Conservation (phyloP, 2,113 vertebrate species). For the Harpagus bidentatus region DNA sequence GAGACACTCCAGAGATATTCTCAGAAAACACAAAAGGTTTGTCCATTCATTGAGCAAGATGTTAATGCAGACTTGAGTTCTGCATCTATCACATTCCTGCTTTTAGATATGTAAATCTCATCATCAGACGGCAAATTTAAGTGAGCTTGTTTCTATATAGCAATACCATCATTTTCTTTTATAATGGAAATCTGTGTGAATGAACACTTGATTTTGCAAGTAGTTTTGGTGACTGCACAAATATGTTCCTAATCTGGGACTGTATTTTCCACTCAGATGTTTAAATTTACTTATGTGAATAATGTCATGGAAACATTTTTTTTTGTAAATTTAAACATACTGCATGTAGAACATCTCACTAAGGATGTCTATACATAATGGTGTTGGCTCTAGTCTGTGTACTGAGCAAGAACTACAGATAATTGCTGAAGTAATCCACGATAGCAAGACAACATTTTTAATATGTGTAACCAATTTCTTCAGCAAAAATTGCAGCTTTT, state of each 20-base stretch:
- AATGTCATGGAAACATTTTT: background rate
- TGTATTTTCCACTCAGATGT: background rate
- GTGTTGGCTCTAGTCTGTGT: background rate
- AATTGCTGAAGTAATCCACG: background rate
- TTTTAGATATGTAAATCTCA: background rate
- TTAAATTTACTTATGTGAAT: background rate
- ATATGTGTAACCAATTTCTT: background rate
- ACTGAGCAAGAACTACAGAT: background rate
- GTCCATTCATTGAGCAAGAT: background rate
- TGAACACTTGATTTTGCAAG: background rate
- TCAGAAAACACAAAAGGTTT: background rate
- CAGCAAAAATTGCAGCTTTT: background rate
- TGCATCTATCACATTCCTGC: background rate
- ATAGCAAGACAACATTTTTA: background rate
- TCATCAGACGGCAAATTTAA: background rate
- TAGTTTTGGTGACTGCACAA: background rate
- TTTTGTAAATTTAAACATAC: background rate
- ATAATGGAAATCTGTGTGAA: background rate
- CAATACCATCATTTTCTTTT: background rate
- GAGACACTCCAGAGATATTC: background rate
- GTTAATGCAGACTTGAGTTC: background rate
- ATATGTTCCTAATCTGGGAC: background rate
- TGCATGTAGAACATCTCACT: background rate
- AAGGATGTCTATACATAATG: background rate
- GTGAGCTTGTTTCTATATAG: background rate